phyloP scores from a whole-genome alignment of 1,140 invertebrate genomes.

The Zelostemma sp. region DNA sequence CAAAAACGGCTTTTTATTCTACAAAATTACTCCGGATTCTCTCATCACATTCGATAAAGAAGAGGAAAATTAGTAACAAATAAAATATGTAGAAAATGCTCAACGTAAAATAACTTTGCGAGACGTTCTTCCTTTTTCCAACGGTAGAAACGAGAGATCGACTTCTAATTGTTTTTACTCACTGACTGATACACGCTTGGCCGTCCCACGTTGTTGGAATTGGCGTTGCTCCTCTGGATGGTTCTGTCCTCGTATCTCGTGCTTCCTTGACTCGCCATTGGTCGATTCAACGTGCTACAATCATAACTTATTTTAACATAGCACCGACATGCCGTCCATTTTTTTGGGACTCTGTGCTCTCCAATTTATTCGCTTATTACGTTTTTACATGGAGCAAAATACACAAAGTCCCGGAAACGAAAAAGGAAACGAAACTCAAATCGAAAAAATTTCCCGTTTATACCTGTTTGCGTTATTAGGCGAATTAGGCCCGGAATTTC shows the following conservation, averaged over 20 bases:
- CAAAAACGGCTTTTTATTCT: too few species aligned
- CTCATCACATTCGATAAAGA: too few species aligned
- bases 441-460: slow-evolving; percentile 8
- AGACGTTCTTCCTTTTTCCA: too few species aligned
- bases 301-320: slow-evolving; percentile 65
- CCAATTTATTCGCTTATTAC: background rate
- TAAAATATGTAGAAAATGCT: too few species aligned
- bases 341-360: slow-evolving; percentile 52
- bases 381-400: slow-evolving; percentile 7
- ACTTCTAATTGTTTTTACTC: slow-evolving; percentile 51
- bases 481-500: slow-evolving; percentile 82
- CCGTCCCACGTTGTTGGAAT: slow-evolving; percentile 71
- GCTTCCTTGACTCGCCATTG: slow-evolving; percentile 94
- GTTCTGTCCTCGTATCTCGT: slow-evolving; percentile 93
- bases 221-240: slow-evolving; percentile 77
- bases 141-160: background rate
- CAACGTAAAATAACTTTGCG: background rate
- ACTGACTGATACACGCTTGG: slow-evolving; percentile 65
- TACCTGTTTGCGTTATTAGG: slow-evolving; percentile 87
- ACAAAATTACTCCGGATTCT: too few species aligned
- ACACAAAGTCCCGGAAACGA: slow-evolving; percentile 19
- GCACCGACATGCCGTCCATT: slow-evolving; percentile 22
- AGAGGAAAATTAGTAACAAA: too few species aligned
- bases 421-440: slow-evolving; percentile 19
- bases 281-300: slow-evolving; percentile 89